phyloP scores from a whole-genome alignment of 2,113 vertebrate genomes.

The Calyptommatus sinebrachiatus region DNA sequence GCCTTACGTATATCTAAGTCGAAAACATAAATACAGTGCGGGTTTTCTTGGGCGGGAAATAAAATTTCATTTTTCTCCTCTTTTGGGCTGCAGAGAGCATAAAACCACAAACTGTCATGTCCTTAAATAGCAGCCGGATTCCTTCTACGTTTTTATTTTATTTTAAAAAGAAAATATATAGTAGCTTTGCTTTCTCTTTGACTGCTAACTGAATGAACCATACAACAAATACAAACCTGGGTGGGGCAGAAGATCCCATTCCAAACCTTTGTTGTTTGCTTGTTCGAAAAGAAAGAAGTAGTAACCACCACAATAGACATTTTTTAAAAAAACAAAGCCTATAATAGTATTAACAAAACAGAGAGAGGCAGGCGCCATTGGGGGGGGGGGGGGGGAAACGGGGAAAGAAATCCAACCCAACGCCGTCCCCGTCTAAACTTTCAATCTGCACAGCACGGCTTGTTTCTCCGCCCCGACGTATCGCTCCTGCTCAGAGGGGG shows the following conservation, averaged over 20 bases:
- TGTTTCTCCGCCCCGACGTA: not conserved
- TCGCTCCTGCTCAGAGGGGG: not conserved
- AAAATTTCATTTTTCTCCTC: no score
- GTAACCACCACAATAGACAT: conserved; percentile 57
- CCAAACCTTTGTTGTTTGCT: conserved; percentile 36
- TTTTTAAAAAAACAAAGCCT: conserved; percentile 37
- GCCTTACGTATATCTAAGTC: no score
- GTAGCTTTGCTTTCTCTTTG: conserved; percentile 70
- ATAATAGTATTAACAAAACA: conserved; percentile 39
- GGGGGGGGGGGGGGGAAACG: not conserved
- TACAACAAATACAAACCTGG: conserved; percentile 61
- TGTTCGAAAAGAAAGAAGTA: conserved; percentile 22
- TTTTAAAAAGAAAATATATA: conserved; percentile 2
- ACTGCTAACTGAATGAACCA: conserved; percentile 67
- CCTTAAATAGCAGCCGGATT: no score
- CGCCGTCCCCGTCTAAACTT: not conserved
- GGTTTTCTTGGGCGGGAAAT: no score
- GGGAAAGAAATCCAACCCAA: no score
- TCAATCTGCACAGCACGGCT: not conserved
- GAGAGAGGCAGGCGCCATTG: not conserved
- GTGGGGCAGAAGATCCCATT: conserved; percentile 56
- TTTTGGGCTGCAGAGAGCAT: no score
- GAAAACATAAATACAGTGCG: no score
- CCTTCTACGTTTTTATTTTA: no score
- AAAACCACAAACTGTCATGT: no score